Conservation (phyloP, 2,797 vertebrate genomes). For the Petrocephalus sullivani region DNA sequence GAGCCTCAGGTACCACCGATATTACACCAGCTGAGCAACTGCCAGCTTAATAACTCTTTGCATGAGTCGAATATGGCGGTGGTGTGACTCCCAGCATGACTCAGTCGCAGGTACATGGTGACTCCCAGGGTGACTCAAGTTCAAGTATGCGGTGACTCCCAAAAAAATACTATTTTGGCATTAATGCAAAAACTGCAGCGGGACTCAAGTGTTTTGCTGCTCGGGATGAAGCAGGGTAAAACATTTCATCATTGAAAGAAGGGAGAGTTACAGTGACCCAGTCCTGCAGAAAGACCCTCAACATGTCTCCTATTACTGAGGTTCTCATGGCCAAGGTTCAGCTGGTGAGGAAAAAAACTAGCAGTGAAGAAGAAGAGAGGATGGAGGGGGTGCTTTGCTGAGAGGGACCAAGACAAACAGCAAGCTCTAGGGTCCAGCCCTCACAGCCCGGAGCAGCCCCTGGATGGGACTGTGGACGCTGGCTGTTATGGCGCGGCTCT, state of each 20-base stretch:
- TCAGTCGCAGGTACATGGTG: background rate
- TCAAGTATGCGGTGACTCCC: background rate
- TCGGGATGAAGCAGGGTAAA: background rate
- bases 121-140: background rate
- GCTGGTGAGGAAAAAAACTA: background rate
- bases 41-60: background rate
- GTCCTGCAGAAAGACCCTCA: background rate
- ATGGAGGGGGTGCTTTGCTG: background rate
- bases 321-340: background rate
- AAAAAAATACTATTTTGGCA: background rate
- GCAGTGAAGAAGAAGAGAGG: background rate
- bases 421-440: background rate
- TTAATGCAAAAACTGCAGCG: background rate
- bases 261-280: background rate
- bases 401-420: background rate
- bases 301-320: background rate
- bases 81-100: background rate
- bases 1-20: background rate
- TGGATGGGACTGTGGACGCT: background rate
- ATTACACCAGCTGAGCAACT: background rate
- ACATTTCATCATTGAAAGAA: background rate
- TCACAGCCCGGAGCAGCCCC: background rate
- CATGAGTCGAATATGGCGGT: background rate
- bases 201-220: background rate
- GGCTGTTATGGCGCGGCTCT: background rate